Evolutionary conservation across 1,140 invertebrate species (phyloP).

Genomic region (Cryptotermes secundus): DNA sequence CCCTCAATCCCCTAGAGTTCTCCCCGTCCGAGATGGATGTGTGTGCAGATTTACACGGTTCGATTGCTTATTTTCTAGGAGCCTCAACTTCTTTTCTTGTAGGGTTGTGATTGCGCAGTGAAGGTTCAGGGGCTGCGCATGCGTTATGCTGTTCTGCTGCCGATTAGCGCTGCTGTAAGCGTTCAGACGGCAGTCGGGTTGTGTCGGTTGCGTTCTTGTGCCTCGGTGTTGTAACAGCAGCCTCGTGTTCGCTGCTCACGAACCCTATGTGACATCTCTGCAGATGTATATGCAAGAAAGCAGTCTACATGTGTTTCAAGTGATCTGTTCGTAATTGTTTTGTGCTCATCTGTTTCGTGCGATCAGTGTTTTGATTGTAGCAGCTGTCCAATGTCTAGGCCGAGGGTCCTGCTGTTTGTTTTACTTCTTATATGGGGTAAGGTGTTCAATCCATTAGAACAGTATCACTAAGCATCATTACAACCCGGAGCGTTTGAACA

Average conservation of each 20-base stretch:
- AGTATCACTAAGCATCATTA: no score
- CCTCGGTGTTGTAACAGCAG: neutral
- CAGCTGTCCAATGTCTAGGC: neutral
- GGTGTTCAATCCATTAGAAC: neutral
- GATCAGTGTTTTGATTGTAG: neutral
- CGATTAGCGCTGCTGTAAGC: neutral
- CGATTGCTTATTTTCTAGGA: slow-evolving; percentile 8
- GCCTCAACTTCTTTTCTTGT: slow-evolving; percentile 4
- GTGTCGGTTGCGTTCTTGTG: neutral
- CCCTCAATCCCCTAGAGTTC: neutral
- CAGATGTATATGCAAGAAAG: no score
- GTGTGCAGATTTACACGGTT: slow-evolving; percentile 18
- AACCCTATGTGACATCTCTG: no score
- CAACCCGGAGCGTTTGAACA: no score
- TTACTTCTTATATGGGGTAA: neutral
- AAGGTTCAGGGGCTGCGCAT: neutral
- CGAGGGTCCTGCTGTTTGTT: neutral
- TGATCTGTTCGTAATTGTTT: neutral
- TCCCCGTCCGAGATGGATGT: slow-evolving; percentile 8
- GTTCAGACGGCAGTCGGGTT: neutral
- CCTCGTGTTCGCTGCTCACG: neutral
- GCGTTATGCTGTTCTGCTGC: neutral
- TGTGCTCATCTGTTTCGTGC: neutral
- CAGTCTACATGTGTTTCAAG: neutral
- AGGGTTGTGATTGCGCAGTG: slow-evolving; percentile 2